Percentiles rank a stretch among this genome's conserved stretches.
These are phyloP conservation scores for Pristionchus pacificus DNA, from an alignment of 1,140 invertebrate genomes.

Conservation along the genomic window DNA sequence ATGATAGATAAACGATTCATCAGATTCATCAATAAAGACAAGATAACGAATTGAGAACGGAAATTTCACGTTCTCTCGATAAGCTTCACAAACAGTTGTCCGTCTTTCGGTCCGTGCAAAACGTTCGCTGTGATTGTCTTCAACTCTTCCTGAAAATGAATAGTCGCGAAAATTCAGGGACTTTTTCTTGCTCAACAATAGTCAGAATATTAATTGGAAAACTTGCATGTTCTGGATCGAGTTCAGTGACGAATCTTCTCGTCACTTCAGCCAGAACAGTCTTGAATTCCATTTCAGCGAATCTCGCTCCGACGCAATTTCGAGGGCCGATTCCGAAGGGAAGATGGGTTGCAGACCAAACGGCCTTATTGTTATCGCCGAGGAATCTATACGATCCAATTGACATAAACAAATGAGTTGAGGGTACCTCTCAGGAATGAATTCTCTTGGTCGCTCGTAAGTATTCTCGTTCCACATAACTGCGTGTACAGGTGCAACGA, in stretches of 20 bases:
- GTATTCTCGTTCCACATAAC: not conserved
- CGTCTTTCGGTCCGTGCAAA: too few relatives aligned
- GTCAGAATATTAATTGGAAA: too few relatives aligned
- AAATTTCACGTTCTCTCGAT: too few relatives aligned
- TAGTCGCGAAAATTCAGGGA: too few relatives aligned
- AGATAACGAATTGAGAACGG: too few relatives aligned
- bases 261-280: conserved; percentile 60
- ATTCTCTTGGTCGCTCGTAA: not conserved
- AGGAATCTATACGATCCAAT: not conserved
- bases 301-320: conserved; percentile 65
- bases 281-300: conserved; percentile 68
- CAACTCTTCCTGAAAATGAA: too few relatives aligned
- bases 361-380: not conserved
- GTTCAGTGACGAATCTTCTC: conserved; percentile 36
- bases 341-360: conserved; percentile 56
- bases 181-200: too few relatives aligned
- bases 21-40: too few relatives aligned
- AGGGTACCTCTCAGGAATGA: not conserved
- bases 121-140: too few relatives aligned
- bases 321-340: conserved; percentile 63
- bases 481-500: not conserved
- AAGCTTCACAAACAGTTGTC: too few relatives aligned
- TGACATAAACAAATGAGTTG: not conserved
- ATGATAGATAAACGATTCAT: too few relatives aligned
- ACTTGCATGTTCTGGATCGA: not conserved